Evolutionary conservation across 2,113 vertebrate species (phyloP).

Genomic region (Ctenodactylus gundi): DNA sequence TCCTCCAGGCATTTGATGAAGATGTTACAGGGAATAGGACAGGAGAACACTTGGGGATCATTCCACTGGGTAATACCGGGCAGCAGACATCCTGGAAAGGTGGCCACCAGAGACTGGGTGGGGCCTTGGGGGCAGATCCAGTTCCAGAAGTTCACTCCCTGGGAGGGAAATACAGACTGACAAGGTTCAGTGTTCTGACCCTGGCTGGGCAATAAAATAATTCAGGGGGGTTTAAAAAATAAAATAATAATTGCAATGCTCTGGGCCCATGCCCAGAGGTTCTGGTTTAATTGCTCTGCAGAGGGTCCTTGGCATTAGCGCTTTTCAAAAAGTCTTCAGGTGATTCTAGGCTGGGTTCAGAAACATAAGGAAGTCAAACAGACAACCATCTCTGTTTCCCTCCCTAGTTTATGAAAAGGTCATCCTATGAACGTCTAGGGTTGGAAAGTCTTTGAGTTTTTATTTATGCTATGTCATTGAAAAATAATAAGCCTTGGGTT

Average conservation of each 20-base stretch:
- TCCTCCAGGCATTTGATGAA: neutral
- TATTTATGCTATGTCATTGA: neutral
- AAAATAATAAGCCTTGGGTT: neutral
- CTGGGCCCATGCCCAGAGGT: neutral
- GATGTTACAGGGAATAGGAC: neutral
- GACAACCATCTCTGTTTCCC: rapidly evolving
- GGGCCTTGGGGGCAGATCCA: no score
- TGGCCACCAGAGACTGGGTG: neutral
- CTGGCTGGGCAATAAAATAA: neutral
- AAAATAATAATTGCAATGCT: neutral
- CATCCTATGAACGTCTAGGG: neutral
- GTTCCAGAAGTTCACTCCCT: neutral
- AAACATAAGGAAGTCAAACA: neutral
- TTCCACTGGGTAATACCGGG: neutral
- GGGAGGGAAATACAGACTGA: neutral
- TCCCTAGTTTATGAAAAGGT: neutral
- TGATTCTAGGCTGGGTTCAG: neutral
- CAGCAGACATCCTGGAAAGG: neutral
- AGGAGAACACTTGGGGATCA: neutral
- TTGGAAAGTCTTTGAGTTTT: neutral
- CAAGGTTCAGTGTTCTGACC: neutral
- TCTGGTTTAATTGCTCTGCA: neutral
- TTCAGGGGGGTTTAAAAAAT: neutral
- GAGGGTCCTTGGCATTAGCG: neutral
- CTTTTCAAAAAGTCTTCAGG: neutral